Evolutionary conservation across 2,797 vertebrate species (phyloP).

Genomic region (Coracias cyanogaster): DNA sequence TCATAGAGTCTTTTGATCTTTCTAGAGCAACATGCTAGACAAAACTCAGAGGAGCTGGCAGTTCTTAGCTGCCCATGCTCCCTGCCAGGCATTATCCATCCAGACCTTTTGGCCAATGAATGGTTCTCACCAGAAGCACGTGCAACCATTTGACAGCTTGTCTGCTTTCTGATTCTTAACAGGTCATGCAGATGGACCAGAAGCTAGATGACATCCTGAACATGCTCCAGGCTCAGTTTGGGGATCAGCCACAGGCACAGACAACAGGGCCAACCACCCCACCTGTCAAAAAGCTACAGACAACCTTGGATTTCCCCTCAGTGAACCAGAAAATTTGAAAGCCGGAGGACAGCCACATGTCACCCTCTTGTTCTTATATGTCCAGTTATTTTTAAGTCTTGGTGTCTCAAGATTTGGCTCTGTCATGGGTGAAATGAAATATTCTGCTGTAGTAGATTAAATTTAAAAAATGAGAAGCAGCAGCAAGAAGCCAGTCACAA

Average conservation of each 20-base stretch:
- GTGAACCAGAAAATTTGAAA: background rate
- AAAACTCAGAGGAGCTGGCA: background rate
- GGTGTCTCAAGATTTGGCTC: background rate
- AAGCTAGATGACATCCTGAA: slow-evolving; percentile 70
- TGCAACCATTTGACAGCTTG: background rate
- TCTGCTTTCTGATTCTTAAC: slow-evolving; percentile 47
- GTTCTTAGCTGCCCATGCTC: background rate
- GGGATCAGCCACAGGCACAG: background rate
- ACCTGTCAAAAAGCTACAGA: background rate
- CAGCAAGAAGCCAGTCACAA: background rate
- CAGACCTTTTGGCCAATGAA: background rate
- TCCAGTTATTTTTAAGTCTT: background rate
- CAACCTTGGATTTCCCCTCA: background rate
- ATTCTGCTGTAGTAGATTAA: background rate
- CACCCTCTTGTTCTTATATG: background rate
- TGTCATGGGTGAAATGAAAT: background rate
- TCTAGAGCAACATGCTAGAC: background rate
- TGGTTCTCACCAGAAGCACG: background rate
- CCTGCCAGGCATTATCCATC: background rate
- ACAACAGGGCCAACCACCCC: background rate
- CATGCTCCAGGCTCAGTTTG: background rate
- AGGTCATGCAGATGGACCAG: slow-evolving; percentile 71
- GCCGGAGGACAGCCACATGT: background rate
- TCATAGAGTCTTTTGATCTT: background rate
- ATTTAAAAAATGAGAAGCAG: background rate